phyloP scores from a whole-genome alignment of 1,140 invertebrate species.

The Brachionus manjavacas region DNA sequence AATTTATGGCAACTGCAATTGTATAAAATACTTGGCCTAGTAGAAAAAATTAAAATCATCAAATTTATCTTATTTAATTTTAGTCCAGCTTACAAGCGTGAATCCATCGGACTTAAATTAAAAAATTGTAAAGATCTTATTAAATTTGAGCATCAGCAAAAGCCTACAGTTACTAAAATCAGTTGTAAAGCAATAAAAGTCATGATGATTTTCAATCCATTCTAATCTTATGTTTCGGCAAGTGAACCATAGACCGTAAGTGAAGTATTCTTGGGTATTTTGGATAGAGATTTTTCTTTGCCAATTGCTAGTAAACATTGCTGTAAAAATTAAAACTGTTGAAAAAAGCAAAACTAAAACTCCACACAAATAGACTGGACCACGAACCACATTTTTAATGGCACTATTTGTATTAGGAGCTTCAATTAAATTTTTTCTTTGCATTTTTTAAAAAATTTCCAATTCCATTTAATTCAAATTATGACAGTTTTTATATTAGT shows the following conservation, averaged over 20 bases:
- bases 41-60: not conserved
- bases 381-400: conserved; percentile 24
- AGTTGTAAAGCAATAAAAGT: not conserved
- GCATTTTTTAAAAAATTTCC: not conserved
- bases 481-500: not conserved
- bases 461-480: not conserved
- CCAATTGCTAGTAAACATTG: conserved; percentile 38
- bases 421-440: not conserved
- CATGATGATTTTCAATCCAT: conserved; percentile 25
- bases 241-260: conserved; percentile 34
- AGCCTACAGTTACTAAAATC: not conserved
- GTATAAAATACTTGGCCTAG: conserved; percentile 21
- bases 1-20: not conserved
- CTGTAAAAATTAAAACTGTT: not conserved
- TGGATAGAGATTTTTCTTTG: not conserved
- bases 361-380: conserved; percentile 8
- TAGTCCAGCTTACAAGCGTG: not conserved
- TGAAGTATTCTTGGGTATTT: not conserved
- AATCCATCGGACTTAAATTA: conserved; percentile 23
- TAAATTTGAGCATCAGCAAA: not conserved
- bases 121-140: not conserved
- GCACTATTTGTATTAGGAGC: not conserved
- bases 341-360: not conserved
- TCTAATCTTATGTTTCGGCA: not conserved
- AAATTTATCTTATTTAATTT: not conserved